Base-by-base conservation (phyloP, 2,113 vertebrate genomes). In the Oxyruncus cristatus region DNA sequence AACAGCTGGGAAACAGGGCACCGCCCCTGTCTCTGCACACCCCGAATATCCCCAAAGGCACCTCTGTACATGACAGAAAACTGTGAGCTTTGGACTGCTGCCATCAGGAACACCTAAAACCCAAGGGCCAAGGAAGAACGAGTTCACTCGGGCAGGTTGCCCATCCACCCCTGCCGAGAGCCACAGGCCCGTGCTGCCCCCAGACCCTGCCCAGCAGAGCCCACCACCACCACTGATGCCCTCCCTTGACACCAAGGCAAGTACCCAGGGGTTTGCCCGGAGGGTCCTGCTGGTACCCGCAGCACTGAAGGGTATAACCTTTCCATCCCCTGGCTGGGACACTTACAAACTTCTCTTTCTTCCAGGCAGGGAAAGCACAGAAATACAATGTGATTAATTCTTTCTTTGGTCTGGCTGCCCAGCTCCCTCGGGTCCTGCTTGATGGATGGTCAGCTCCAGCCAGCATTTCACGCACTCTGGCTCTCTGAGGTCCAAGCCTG, bases 91-190 rank as follows among this genome's bases (percentile, higher is more conserved):
- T 39, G 59, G 26, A 56, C 58, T 33, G 30, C 24, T 84, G 33
- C 55, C n/a, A 8, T 32, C 42, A 39, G 62, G 55, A 81, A 81
- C 0, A 8, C 33, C 39, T 46, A 26, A 86, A 73, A 49, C 17
- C n/a, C 0, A 0, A 68, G 22, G 35, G 37, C 52, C 12, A 18
- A 55, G 56, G 49, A 76, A 68, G 74, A 66, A 35, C 0, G 0
- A 32, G 35, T 37, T 28, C 0, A 0, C 28, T 44, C 2, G 2
- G 35, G 35, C 49, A 39, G 11, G 44, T 12, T 72, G 18, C 32
- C 58, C 66, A 58, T 9, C 23, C 44, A 21, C 14, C 33, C 3
- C 12, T 42, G n/a, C 26, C 0, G 0, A 46, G 33, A 67, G 71
- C 19, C 76, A 62, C 5, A 5, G 11, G 22, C 4, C 3, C 9